Percentiles rank a stretch among this genome's conserved stretches.
Conservation (phyloP, 2,888 invertebrate species). For the Melanchra persicariae region DNA sequence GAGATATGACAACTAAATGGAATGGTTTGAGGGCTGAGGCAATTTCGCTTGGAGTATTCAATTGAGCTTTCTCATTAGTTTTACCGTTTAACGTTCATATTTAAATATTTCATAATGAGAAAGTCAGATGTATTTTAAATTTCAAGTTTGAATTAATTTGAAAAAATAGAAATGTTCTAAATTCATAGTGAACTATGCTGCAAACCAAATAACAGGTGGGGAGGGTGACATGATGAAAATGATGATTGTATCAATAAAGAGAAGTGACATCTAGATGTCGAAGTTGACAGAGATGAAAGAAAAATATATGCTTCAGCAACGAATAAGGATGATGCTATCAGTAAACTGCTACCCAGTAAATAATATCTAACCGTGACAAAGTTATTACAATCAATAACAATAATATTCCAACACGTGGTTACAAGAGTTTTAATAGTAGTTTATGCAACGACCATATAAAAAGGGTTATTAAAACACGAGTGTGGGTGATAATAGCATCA, state of each 20-base stretch:
- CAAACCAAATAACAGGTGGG: neutral
- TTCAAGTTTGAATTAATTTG: neutral
- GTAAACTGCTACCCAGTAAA: neutral
- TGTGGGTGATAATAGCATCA: too few species aligned
- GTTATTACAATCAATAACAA: slow-evolving; percentile 22
- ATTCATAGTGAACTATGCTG: neutral
- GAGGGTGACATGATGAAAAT: neutral
- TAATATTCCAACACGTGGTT: slow-evolving; percentile 43
- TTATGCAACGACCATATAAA: too few species aligned
- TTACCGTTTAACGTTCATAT: neutral
- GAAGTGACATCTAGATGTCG: too few species aligned
- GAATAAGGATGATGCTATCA: neutral
- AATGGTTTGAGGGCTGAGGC: slow-evolving; percentile 23
- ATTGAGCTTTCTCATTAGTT: slow-evolving; percentile 7
- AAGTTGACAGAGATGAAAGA: neutral
- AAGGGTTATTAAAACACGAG: too few species aligned
- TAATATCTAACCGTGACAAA: neutral
- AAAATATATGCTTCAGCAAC: neutral
- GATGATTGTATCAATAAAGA: too few species aligned
- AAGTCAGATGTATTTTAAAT: neutral
- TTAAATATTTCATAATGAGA: neutral
- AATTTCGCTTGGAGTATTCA: slow-evolving; percentile 25
- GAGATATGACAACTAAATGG: slow-evolving; percentile 48
- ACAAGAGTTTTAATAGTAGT: neutral
- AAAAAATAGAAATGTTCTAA: neutral